Evolutionary conservation across 2,797 vertebrate genomes (phyloP).

Genomic region (Anomalospiza imberbis): DNA sequence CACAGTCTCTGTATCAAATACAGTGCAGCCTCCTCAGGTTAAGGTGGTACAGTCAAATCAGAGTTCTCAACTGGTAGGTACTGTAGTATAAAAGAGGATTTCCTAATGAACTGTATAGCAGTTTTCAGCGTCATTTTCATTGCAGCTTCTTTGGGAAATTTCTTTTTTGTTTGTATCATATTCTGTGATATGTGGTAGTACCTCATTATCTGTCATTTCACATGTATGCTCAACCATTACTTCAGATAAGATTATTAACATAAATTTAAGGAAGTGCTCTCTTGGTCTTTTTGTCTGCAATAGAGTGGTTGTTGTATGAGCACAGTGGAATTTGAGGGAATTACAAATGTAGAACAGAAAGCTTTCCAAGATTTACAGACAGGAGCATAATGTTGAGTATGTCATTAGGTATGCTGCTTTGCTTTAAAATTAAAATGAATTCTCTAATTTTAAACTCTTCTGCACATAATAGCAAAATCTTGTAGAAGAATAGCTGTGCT

Average conservation of each 20-base stretch:
- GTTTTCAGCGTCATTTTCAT: background rate
- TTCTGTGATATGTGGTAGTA: background rate
- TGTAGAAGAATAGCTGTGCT: background rate
- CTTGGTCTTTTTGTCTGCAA: background rate
- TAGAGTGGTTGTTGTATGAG: background rate
- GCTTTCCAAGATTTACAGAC: background rate
- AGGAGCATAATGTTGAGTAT: background rate
- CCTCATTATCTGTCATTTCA: background rate
- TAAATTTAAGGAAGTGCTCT: background rate
- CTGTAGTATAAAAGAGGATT: background rate
- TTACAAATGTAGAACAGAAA: background rate
- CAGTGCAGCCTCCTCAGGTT: constrained; percentile 68
- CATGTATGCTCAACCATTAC: background rate
- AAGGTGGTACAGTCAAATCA: constrained; percentile 75
- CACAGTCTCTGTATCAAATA: constrained; percentile 70
- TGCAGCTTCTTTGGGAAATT: background rate
- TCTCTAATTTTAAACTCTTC: background rate
- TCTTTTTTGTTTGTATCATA: background rate
- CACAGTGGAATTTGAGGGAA: background rate
- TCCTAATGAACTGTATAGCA: background rate
- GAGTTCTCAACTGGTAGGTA: constrained; percentile 81
- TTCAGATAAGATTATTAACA: background rate
- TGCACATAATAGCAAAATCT: background rate
- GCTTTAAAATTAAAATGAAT: background rate
- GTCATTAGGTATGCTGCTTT: background rate